Evolutionary conservation across 2,888 invertebrate genomes (phyloP), one percentile per base, ranked within the genome.

Genomic region (Palloptera scutellata): DNA sequence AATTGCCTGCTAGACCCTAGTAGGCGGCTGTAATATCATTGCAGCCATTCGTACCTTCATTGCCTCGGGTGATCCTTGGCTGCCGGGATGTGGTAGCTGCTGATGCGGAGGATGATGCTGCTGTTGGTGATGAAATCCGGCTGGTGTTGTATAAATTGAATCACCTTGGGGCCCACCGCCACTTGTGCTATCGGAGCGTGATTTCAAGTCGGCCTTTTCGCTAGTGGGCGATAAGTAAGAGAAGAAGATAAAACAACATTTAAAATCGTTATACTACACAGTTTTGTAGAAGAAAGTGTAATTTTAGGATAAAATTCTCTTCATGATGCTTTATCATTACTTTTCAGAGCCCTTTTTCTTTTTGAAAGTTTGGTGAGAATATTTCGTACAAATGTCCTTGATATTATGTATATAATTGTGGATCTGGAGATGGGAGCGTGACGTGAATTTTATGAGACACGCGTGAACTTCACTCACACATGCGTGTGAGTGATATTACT

Each of bases 11-110:
- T 85, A 85, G 84, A 92, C 93, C 88, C 92, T 91, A 87, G 93
- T 94, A 86, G 94, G 94, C 80, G 94, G 92, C 88, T 94, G 94
- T 86, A 94, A 88, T 87, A 94, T 92, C 88, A 93, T 92, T 84
- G 94, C 93, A 82, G 94, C 94, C 86, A 93, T 91, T 87, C 94
- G 93, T 88, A 94, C 93, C 91, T 93, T 93, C 89, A 92, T 91
- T 86, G 91, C 91, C 87, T 89, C 94, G 81, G 90, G 93, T 84
- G 89, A 90, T 83, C 86, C 82, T 78, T 82, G 82, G 74, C 77
- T 80, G 64, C 77, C 76, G 74, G 81, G 79, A 70, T 82, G 80
- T 66, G 76, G 77, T 68, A 76, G 80, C 72, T 80, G 76, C 59
- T 72, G 76, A 45, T 74, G 81, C 74, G 80, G 83, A 60, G 45